Evolutionary conservation across 2,797 vertebrate species (phyloP).

Genomic region (Scolopax rusticola): DNA sequence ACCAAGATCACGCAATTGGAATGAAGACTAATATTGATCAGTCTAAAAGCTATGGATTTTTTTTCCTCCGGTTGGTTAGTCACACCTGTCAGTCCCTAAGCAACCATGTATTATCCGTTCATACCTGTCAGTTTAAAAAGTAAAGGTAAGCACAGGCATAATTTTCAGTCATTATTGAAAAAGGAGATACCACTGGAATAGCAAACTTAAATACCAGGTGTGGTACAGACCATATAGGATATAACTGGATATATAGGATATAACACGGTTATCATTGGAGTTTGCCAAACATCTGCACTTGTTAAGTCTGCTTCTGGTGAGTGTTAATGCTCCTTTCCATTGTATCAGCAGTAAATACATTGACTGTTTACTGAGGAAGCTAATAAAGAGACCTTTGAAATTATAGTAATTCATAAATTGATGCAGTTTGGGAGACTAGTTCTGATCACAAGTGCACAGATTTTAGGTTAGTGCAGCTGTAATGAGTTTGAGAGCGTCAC

Average conservation of each 20-base stretch:
- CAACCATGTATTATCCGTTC: not conserved
- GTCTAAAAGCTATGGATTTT: not conserved
- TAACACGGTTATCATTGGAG: not conserved
- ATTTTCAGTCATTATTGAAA: not conserved
- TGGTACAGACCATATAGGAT: not conserved
- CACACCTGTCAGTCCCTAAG: not conserved
- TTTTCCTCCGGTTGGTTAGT: not conserved
- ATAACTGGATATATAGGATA: not conserved
- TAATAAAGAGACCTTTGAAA: conserved; percentile 58
- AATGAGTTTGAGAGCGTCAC: not conserved
- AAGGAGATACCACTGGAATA: not conserved
- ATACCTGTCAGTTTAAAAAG: not conserved
- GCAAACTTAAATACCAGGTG: not conserved
- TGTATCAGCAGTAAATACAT: conserved; percentile 39
- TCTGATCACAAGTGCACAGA: not conserved
- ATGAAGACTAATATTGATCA: not conserved
- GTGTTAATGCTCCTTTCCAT: not conserved
- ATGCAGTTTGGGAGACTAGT: not conserved
- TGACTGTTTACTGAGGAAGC: conserved; percentile 13
- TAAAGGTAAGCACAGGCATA: not conserved
- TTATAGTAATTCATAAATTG: not conserved
- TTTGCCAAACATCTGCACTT: not conserved
- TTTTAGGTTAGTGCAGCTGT: not conserved
- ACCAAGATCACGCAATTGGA: not conserved
- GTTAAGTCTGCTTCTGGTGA: not conserved